These are phyloP conservation scores for Pseudoatta argentina DNA, from an alignment of 1,140 invertebrate genomes.

Conservation along the genomic window DNA sequence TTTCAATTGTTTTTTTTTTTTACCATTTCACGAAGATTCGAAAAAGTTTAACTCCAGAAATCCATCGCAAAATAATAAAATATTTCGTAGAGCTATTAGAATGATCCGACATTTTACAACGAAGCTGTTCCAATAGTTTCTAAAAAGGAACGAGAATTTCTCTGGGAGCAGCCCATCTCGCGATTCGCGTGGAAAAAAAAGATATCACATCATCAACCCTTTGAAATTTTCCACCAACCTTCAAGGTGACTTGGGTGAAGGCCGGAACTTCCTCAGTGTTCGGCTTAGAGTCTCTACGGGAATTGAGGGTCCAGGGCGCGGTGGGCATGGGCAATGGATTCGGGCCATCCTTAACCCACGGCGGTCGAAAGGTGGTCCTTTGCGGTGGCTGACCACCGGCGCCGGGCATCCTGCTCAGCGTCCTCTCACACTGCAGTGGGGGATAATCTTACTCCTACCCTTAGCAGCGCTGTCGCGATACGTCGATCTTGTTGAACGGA, in stretches of 20 bases:
- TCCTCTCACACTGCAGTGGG: background rate
- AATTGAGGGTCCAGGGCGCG: conserved; percentile 89
- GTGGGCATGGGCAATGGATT: conserved; percentile 86
- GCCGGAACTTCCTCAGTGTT: conserved; percentile 82
- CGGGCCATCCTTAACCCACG: conserved; percentile 93
- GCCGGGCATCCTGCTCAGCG: conserved; percentile 80
- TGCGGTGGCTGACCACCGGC: conserved; percentile 84
- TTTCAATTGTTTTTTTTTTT: background rate
- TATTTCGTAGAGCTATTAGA: background rate
- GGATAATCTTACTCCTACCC: background rate
- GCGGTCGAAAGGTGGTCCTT: conserved; percentile 91
- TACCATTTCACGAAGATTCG: background rate
- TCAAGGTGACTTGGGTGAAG: conserved; percentile 84
- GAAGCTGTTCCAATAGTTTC: background rate
- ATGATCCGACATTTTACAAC: background rate
- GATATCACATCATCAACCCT: background rate
- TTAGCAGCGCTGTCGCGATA: background rate
- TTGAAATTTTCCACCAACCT: conserved; percentile 72
- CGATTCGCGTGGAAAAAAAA: background rate
- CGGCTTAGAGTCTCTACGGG: conserved; percentile 82
- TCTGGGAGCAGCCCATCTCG: background rate
- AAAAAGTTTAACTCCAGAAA: background rate
- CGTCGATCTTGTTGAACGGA: background rate
- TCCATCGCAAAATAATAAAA: background rate
- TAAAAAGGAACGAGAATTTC: background rate